These are phyloP conservation scores for Labeo rohita DNA, from an alignment of 2,113 vertebrate genomes.

Conservation along the genomic window DNA sequence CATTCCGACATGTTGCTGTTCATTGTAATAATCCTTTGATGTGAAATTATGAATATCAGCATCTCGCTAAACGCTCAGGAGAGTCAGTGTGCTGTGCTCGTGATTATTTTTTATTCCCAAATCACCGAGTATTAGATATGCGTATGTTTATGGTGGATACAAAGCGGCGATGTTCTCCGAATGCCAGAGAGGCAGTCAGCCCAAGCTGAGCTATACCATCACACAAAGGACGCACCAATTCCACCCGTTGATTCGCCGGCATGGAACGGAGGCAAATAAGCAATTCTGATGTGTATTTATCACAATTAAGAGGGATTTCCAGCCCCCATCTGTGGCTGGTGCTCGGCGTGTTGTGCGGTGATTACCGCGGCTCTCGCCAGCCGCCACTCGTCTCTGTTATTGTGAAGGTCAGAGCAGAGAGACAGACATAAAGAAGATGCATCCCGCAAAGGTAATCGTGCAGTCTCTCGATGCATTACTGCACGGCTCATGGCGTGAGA, in stretches of 20 bases:
- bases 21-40: conserved; percentile 34
- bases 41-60: conserved; percentile 27
- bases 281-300: conserved; percentile 59
- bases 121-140: neutral
- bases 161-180: conserved; percentile 21
- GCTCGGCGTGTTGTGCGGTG: conserved; percentile 51
- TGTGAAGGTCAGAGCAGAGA: conserved; percentile 66
- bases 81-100: neutral
- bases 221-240: conserved; percentile 43
- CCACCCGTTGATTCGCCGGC: conserved; percentile 47
- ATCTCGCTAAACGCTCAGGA: conserved; percentile 17
- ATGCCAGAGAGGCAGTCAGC: conserved; percentile 32
- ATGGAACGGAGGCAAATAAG: conserved; percentile 44
- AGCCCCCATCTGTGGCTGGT: conserved; percentile 51
- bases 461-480: conserved; percentile 54
- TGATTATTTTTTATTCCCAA: neutral
- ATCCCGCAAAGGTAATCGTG: conserved; percentile 60
- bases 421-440: conserved; percentile 63
- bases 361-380: conserved; percentile 53
- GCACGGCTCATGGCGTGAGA: conserved; percentile 44
- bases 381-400: conserved; percentile 53
- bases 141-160: conserved; percentile 10
- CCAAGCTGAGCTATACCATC: conserved; percentile 35
- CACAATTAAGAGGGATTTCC: conserved; percentile 62
- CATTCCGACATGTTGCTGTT: neutral